Evolutionary conservation across 2,888 invertebrate genomes (phyloP), one percentile per base, ranked within the genome.

Genomic region (Amorpha juglandis): DNA sequence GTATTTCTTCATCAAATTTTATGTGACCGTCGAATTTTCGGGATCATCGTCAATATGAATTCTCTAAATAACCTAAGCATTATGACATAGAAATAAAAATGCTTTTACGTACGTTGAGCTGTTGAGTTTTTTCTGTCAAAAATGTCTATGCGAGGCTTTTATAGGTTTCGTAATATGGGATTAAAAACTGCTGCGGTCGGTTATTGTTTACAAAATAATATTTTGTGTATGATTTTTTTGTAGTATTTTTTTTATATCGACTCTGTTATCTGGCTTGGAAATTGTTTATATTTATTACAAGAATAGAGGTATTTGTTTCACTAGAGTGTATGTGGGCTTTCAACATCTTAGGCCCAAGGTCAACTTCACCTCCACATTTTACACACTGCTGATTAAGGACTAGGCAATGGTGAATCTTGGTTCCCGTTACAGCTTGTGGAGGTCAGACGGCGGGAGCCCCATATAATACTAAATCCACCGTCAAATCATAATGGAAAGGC

Each of bases 141-240:
- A 53, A 7, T 35, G 33, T 14, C 14, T 19, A 16, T 42, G 11
- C 12, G 38, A 38, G 38, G 38, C 38, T 42, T 58, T 16, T 16
- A 42, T 9, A 58, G 55, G 55, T 55, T 55, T 55, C 16, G 55
- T 55, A 55, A 55, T 38, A 55, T 38, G 9, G 38, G 55, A 55
- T 55, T 55, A 42, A 42, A 58, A 58, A 58, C 11, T 38, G 38
- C 55, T 16, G 3, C 38, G 38, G 38, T 58, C 16, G 19, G 19
- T 16, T 19, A 19, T 58, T 38, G 38, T 42, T 16, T 35, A 38
- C 12, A 27, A 27, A 21, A 8, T 55, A 11, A 11, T n/a, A 12
- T 3, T 45, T 7, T 12, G 4, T 11, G 12, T 45, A 45, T 45
- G 45, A 7, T 45, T 11, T 45, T 45, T 45, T 12, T 12, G 14